Evolutionary conservation across 2,797 vertebrate species (phyloP), one percentile per base, ranked within the genome.

Genomic region (Leuciscus waleckii): DNA sequence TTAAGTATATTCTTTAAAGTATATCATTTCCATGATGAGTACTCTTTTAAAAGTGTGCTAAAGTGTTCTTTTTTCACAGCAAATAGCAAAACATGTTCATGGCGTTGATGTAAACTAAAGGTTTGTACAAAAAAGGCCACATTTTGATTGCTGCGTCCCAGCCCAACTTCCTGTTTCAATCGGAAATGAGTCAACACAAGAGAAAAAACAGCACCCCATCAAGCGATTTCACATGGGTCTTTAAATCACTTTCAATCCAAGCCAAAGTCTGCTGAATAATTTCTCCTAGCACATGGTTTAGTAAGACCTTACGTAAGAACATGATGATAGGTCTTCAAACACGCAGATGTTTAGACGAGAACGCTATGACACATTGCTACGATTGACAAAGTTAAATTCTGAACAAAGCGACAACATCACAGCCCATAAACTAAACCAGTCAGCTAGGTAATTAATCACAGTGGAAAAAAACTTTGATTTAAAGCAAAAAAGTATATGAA

Each of bases 251-350:
- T 61, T 35, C 7, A 32, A 43, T 35, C 67, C 14, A 14, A 32
- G 37, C 37, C 68, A 58, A 81, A 61, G 37, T 37, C 37, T 71
- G n/a, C 17, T 61, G 37, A 82, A 82, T 61, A 73, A 71, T 16
- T 82, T 54, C 11, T 26, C n/a, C 37, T 8, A 58, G 51, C 51
- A n/a, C 68, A 41, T 43, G 14, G 14, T 43, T 79, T 29, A 11
- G 35, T 26, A 41, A 78, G 56, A 41, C 37, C 37, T 78, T 41
- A 7, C 29, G 56, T 63, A 78, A 43, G 35, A 63, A 29, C n/a
- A 41, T 21, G 9, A 63, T 21, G 37, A 79, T 19, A 39, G 51
- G 35, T 58, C 41, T 79, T 63, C n/a, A 43, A 43, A 79, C 76
- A 43, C 7, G 76, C 76, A 79, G 76, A 63, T 43, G 76, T 63